Base-by-base conservation (phyloP, 2,113 vertebrate species). In the Sturnus vulgaris region DNA sequence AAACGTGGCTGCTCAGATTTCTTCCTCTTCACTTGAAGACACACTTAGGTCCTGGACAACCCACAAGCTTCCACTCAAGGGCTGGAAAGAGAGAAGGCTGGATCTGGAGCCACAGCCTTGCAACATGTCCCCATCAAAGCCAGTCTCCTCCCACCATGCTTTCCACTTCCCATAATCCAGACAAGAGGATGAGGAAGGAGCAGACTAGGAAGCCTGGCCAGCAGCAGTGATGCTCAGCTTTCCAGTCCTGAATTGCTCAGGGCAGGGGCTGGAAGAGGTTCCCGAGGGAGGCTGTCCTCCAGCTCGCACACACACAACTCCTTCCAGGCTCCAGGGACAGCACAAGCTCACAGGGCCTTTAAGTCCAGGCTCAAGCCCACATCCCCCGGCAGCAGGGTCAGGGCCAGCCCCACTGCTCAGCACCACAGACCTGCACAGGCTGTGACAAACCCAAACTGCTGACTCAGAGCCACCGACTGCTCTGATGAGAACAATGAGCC, bases 401-500 rank as follows among this genome's bases (percentile, higher is more conserved):
- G 61, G 64, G 18, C 5, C 47, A 82, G 65, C 30, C 21, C 25
- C 18, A 11, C 18, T 19, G 14, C 21, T 39, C 35, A 33, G 42
- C 28, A 31, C 30, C 49, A 21, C 59, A 25, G 66, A 72, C 27
- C 82, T 23, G 15, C 75, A 27, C 12, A 37, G 85, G 71, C 71
- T 68, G 82, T 85, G 79, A 88, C 66, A 72, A 91, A 61, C 53
- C 42, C 85, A 79, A 90, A 96, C 19, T 88, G 91, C 96, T 97
- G 96, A 97, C 73, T 91, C 93, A 96, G 88, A 95, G 91, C 22
- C 92, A 78, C 70, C 4, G 3, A 49, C 22, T 52, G 85, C 85
- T 94, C 77, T 73, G 50, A 80, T 7, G 75, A 93, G 92, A 96
- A 94, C 95, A 96, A 94, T 80, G 78, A 95, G 72, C 71, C 61